These are phyloP conservation scores for Himalopsyche kuldschensis DNA, from an alignment of 2,888 invertebrate genomes.

Conservation along the genomic window DNA sequence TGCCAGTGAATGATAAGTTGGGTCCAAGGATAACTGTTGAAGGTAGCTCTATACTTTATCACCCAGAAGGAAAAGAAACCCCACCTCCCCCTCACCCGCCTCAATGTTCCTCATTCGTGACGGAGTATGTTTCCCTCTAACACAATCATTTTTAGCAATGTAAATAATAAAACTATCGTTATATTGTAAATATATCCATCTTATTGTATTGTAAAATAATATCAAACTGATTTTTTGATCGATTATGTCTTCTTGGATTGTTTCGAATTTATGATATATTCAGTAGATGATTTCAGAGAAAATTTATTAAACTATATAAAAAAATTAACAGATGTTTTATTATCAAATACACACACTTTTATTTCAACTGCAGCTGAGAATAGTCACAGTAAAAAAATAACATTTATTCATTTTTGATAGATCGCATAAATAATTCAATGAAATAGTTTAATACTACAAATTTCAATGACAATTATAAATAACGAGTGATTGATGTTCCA, in stretches of 20 bases:
- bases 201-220: conserved; percentile 17
- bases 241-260: conserved; percentile 18
- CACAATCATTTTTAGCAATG: conserved; percentile 31
- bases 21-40: conserved; percentile 38
- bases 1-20: conserved; percentile 32
- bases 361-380: not conserved
- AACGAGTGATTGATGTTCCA: too few relatives aligned
- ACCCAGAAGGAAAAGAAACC: conserved; percentile 31
- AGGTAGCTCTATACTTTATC: conserved; percentile 36
- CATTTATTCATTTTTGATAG: too few relatives aligned
- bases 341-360: not conserved
- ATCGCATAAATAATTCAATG: too few relatives aligned
- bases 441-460: too few relatives aligned
- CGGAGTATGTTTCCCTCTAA: conserved; percentile 38
- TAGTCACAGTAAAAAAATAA: too few relatives aligned
- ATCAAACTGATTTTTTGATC: conserved; percentile 13
- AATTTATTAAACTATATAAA: conserved; percentile 34
- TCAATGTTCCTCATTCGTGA: conserved; percentile 32
- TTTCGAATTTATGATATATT: conserved; percentile 27
- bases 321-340: not conserved
- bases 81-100: conserved; percentile 29
- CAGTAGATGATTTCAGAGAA: conserved; percentile 32
- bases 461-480: too few relatives aligned
- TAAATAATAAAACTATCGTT: conserved; percentile 21
- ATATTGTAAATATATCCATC: conserved; percentile 1